These are phyloP conservation scores for Pycnonotus jocosus DNA, from an alignment of 2,113 vertebrate genomes.

Conservation along the genomic window DNA sequence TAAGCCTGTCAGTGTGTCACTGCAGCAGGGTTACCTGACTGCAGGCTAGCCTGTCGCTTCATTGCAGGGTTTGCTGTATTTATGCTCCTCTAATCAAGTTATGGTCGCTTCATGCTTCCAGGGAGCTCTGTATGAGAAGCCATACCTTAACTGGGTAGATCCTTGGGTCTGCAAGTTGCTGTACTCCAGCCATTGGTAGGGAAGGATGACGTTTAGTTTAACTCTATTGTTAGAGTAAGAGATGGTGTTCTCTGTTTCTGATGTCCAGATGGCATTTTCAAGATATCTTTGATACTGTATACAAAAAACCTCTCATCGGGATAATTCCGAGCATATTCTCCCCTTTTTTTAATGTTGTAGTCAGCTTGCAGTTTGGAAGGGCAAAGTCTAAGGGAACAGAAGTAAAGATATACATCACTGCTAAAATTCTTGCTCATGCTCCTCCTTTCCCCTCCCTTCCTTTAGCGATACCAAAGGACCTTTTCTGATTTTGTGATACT, in stretches of 20 bases:
- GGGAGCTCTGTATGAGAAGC: not conserved
- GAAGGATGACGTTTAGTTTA: not conserved
- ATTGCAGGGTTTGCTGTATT: not conserved
- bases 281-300: not conserved
- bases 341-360: not conserved
- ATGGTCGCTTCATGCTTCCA: not conserved
- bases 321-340: not conserved
- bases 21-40: not conserved
- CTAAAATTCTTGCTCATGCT: not conserved
- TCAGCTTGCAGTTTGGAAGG: not conserved
- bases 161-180: not conserved
- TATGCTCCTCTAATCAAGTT: not conserved
- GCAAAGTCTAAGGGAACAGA: not conserved
- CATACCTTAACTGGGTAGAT: constrained; percentile 28
- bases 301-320: not conserved
- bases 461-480: not conserved
- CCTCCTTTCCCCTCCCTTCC: not conserved
- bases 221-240: not conserved
- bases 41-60: not conserved
- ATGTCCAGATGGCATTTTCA: not conserved
- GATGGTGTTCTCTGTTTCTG: not conserved
- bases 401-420: not conserved
- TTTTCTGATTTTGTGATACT: not conserved
- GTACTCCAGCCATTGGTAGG: not conserved
- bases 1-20: not conserved